Evolutionary conservation across 2,888 invertebrate genomes (phyloP).

Genomic region (Tipula vernalis): DNA sequence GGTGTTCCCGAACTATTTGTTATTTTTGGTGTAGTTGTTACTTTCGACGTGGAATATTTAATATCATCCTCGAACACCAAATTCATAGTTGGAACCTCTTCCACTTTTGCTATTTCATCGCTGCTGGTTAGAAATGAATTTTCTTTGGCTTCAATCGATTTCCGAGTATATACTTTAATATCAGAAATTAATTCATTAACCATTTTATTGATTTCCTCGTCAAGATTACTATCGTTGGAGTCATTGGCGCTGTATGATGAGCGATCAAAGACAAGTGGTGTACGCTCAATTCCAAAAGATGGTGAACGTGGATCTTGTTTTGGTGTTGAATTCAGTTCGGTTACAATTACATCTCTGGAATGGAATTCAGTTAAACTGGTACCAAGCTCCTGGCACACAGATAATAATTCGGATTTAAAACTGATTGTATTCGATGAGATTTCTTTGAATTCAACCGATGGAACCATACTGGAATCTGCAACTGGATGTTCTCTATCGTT

Average conservation of each 20-base stretch:
- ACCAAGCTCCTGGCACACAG: background rate
- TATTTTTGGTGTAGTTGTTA: background rate
- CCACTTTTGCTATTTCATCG: background rate
- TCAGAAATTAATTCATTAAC: conserved; percentile 7
- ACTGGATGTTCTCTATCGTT: conserved; percentile 27
- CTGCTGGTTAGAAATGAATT: too few species aligned
- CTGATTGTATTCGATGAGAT: background rate
- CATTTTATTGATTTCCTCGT: conserved; percentile 6
- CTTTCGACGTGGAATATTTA: background rate
- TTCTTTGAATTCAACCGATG: background rate
- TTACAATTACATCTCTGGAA: background rate
- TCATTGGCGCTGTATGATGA: conserved; percentile 18
- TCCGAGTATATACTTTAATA: background rate
- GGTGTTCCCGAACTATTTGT: background rate
- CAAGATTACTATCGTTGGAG: background rate
- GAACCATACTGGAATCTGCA: conserved; percentile 22
- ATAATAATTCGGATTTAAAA: background rate
- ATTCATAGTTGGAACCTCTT: background rate
- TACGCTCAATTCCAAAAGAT: conserved; percentile 28
- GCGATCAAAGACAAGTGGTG: conserved; percentile 29
- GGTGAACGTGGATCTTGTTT: conserved; percentile 30
- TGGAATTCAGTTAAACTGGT: background rate
- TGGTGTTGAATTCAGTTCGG: background rate
- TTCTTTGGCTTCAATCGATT: background rate
- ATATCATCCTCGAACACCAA: background rate